Evolutionary conservation across 2,797 vertebrate genomes (phyloP), one percentile per base, ranked within the genome.

Genomic region (Schizothorax lantsangensis): DNA sequence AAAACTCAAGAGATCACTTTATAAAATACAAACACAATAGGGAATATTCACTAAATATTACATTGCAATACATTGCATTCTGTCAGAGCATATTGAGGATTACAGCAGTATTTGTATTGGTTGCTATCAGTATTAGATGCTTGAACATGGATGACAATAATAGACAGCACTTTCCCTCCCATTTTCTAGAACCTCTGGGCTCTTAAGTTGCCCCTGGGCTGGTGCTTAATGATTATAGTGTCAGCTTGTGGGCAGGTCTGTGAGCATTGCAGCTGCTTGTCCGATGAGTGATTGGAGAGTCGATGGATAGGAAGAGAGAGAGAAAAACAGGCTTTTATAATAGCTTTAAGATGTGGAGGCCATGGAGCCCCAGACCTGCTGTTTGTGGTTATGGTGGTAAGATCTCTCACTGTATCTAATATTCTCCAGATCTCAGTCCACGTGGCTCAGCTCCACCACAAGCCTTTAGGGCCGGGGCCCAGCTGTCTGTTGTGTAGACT

Each of bases 141-240:
- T 33, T 21, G n/a, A 54, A 84, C 45, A 6, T 68, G 52, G 23
- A 84, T 84, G 62, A 57, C 57, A 52, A 54, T 33, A 43, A 85
- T 73, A 87, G 86, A 82, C 68, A 47, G 69, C 62, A 73, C 81
- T 81, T 84, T 75, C 26, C 49, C 19, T 33, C 23, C 54, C 19
- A 11, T 66, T 86, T 72, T 71, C 43, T 38, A 90, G 64, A 84
- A 87, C 54, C 62, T 88, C 81, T 26, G 83, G 72, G 64, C 91
- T 91, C 91, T 94, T 93, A 91, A 91, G 91, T 92, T 91, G 88
- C 88, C 68, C 91, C 91, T 91, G 74, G 85, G 83, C 89, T 69
- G 74, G 83, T 82, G 79, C 90, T 90, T 81, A 85, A 88, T 92
- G 91, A 90, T 93, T 87, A 87, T 87, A 87, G 87, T 89, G 88